Evolutionary conservation across 2,888 invertebrate genomes (phyloP).

Genomic region (Heteromyza rotundicornis): DNA sequence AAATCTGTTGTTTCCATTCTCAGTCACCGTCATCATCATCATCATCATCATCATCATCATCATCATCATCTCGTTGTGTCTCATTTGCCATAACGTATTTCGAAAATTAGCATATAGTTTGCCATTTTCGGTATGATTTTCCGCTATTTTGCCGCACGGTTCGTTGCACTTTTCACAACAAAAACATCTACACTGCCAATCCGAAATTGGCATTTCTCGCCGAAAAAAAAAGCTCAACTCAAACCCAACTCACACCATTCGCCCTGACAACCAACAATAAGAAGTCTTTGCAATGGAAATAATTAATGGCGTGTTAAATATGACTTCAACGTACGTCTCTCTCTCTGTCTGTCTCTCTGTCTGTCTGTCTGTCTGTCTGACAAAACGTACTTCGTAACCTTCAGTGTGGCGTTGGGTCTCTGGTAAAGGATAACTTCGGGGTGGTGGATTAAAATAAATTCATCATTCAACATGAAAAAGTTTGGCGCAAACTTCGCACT

Average conservation of each 20-base stretch:
- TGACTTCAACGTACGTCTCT: not conserved
- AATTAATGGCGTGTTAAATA: constrained; percentile 3
- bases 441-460: not conserved
- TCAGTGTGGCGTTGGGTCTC: not conserved
- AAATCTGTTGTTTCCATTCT: not conserved
- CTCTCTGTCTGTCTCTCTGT: not conserved
- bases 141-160: not conserved
- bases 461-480: too few species aligned
- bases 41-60: not conserved
- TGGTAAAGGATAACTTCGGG: not conserved
- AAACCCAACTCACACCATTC: not conserved
- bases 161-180: not conserved
- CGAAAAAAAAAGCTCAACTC: not conserved
- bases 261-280: not conserved
- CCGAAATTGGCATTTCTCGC: not conserved
- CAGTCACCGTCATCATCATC: not conserved
- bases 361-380: not conserved
- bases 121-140: not conserved
- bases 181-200: too few species aligned
- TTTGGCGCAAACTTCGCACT: not conserved
- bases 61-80: not conserved
- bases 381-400: not conserved
- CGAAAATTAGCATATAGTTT: not conserved
- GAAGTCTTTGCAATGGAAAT: not conserved
- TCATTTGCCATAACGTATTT: too few species aligned